Evolutionary conservation across 2,113 vertebrate genomes (phyloP).

Genomic region (Alligator mississippiensis): DNA sequence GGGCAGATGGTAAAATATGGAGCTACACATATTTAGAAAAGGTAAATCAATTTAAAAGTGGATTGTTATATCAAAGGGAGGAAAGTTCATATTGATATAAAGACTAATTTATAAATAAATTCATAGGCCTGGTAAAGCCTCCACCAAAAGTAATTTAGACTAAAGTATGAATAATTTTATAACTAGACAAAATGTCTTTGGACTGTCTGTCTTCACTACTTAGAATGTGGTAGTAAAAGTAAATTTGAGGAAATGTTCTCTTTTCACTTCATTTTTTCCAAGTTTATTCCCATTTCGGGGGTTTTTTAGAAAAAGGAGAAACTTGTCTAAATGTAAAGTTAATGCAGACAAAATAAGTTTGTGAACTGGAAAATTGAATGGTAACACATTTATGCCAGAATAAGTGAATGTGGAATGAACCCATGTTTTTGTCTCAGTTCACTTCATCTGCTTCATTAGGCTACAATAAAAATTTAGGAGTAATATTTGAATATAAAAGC

Average conservation of each 20-base stretch:
- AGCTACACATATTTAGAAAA: constrained; percentile 97
- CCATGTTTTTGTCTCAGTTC: neutral
- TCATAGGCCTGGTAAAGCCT: neutral
- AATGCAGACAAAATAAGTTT: constrained; percentile 23
- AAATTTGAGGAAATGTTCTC: constrained; percentile 20
- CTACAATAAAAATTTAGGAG: neutral
- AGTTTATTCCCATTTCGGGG: constrained; percentile 3
- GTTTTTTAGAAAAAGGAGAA: constrained; percentile 8
- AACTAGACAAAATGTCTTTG: neutral
- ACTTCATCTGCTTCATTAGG: neutral
- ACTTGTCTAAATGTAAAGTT: constrained; percentile 37
- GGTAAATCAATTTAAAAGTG: constrained; percentile 76
- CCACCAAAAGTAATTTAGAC: neutral
- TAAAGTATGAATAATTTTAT: neutral
- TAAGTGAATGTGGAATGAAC: neutral
- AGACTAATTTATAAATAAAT: neutral
- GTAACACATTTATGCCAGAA: constrained; percentile 29
- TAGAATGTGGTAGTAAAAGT: neutral
- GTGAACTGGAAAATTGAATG: constrained; percentile 38
- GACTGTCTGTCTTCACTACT: neutral
- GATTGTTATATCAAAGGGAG: neutral
- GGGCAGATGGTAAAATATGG: constrained; percentile 99
- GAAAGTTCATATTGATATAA: neutral
- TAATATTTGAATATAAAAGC: neutral
- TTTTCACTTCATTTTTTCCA: constrained; percentile 45